These are phyloP conservation scores for Leucoma salicis DNA, from an alignment of 2,888 invertebrate species.

Conservation along the genomic window DNA sequence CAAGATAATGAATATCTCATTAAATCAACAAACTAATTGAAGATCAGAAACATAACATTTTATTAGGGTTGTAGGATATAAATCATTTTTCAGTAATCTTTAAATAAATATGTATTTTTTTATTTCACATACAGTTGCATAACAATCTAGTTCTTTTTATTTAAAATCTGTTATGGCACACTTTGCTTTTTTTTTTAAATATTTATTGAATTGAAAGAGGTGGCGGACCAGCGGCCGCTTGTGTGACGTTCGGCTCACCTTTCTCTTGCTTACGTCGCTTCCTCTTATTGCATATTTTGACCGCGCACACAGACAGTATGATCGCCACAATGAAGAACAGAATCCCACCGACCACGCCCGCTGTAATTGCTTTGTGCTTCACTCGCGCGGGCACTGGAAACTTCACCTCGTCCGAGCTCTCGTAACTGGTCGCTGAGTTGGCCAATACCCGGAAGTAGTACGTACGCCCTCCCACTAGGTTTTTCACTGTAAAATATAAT, in stretches of 20 bases:
- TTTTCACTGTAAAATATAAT: constrained; percentile 86
- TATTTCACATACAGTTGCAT: too few species aligned
- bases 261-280: constrained; percentile 98
- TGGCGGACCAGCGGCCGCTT: constrained; percentile 59
- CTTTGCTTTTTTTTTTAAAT: background rate
- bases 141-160: constrained; percentile 17
- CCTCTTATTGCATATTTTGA: constrained; percentile 98
- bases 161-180: background rate
- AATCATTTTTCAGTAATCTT: too few species aligned
- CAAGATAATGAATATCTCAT: too few species aligned
- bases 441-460: constrained; percentile 96
- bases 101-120: too few species aligned
- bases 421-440: constrained; percentile 92
- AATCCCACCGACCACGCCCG: constrained; percentile 97
- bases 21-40: too few species aligned
- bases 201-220: constrained; percentile 19
- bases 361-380: constrained; percentile 97
- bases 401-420: constrained; percentile 93
- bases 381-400: constrained; percentile 95
- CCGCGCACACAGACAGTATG: constrained; percentile 97
- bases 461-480: constrained; percentile 93
- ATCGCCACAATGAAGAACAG: constrained; percentile 98
- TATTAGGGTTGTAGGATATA: too few species aligned
- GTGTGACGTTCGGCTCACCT: constrained; percentile 84
- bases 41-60: too few species aligned